Percentiles rank a stretch among this genome's conserved stretches.
Conservation (phyloP, 2,797 vertebrate genomes). For the Pachyuromys duprasi region DNA sequence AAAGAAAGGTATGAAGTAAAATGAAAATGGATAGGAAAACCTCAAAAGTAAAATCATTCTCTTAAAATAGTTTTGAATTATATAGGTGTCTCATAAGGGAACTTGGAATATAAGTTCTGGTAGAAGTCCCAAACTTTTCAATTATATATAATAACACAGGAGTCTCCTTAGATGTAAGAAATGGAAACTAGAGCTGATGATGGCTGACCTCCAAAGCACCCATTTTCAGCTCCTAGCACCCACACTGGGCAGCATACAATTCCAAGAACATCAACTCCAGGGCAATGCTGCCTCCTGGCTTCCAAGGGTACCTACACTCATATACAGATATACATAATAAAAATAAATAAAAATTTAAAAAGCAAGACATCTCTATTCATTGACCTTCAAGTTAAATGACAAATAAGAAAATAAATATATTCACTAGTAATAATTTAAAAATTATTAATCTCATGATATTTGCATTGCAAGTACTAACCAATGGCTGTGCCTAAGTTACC, state of each 20-base stretch:
- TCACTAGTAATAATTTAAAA: background rate
- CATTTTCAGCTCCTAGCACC: background rate
- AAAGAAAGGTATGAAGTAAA: background rate
- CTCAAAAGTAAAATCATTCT: background rate
- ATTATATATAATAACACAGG: background rate
- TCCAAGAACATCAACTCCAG: background rate
- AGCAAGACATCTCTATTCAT: background rate
- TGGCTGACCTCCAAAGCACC: background rate
- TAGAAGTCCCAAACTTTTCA: background rate
- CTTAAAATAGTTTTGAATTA: background rate
- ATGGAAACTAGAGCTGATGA: no score
- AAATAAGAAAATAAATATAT: background rate
- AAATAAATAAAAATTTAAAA: background rate
- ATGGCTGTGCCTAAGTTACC: background rate
- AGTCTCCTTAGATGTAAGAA: background rate
- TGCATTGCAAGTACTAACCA: background rate
- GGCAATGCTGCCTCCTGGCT: background rate
- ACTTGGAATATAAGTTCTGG: background rate
- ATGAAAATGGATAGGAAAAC: background rate
- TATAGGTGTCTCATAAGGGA: background rate
- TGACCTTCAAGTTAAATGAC: slow-evolving; percentile 40
- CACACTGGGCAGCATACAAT: background rate
- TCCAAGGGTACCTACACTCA: no score
- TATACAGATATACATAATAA: background rate
- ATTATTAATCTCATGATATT: background rate